Conservation (phyloP, 2,113 vertebrate species). For the Nothobranchius furzeri region DNA sequence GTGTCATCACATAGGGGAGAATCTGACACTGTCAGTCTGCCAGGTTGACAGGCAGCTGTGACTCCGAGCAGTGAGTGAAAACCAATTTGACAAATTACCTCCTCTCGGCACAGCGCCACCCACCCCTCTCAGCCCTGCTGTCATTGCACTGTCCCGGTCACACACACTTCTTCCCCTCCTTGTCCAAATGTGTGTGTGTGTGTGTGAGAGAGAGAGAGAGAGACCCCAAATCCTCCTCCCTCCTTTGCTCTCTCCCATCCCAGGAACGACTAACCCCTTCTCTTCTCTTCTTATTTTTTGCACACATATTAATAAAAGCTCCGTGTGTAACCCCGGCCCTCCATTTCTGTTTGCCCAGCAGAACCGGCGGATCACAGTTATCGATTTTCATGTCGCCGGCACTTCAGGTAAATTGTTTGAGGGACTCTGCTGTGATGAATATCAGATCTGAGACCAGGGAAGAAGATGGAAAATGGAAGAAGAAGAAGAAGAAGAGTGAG, state of each 20-base stretch:
- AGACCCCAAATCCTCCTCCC: constrained; percentile 20
- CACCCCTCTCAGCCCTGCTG: constrained; percentile 33
- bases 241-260: constrained; percentile 37
- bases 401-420: constrained; percentile 91
- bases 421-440: constrained; percentile 86
- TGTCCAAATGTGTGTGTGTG: constrained; percentile 43
- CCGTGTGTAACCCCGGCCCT: constrained; percentile 71
- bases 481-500: constrained; percentile 8
- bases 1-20: constrained; percentile 81
- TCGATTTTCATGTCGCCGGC: constrained; percentile 85
- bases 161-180: constrained; percentile 25
- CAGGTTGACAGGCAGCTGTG: constrained; percentile 82
- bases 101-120: constrained; percentile 62
- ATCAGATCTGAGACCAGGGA: constrained; percentile 79
- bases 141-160: constrained; percentile 32
- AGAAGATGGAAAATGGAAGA: constrained; percentile 63
- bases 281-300: background rate
- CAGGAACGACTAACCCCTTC: constrained; percentile 60
- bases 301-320: constrained; percentile 41
- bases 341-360: constrained; percentile 86
- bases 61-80: constrained; percentile 80
- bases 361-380: constrained; percentile 84
- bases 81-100: constrained; percentile 84
- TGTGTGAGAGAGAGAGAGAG: constrained; percentile 18
- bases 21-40: constrained; percentile 80